phyloP scores from a whole-genome alignment of 2,113 vertebrate species.

The Scomber colias region DNA sequence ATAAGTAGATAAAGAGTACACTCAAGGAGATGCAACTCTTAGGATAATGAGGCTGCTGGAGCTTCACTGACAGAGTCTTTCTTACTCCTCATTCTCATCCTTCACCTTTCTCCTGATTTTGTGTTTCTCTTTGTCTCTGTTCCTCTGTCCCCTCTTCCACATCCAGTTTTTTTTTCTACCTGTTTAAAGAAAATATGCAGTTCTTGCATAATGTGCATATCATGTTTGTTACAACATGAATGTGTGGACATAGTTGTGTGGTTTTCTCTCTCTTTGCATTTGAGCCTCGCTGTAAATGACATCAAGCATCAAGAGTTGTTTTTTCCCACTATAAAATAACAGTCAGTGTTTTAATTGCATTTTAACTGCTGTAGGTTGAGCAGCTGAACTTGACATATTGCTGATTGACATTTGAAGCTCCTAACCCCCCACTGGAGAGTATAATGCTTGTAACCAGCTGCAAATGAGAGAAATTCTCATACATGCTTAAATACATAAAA shows the following conservation, averaged over 20 bases:
- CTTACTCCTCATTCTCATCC: constrained; percentile 20
- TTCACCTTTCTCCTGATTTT: constrained; percentile 47
- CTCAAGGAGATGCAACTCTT: constrained; percentile 69
- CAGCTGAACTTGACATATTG: constrained; percentile 31
- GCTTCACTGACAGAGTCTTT: constrained; percentile 33
- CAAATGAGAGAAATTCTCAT: constrained; percentile 70
- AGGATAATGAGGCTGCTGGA: constrained; percentile 72
- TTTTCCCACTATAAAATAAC: background rate
- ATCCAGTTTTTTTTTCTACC: background rate
- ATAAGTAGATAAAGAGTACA: constrained; percentile 77
- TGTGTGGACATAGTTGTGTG: background rate
- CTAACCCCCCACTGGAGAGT: constrained; percentile 28
- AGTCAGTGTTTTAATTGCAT: constrained; percentile 24
- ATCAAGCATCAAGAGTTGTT: background rate
- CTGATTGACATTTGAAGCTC: constrained; percentile 57
- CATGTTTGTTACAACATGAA: background rate
- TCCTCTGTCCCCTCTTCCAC: background rate
- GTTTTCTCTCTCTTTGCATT: background rate
- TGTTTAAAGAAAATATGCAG: constrained; percentile 10
- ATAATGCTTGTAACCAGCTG: constrained; percentile 45
- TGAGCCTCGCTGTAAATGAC: background rate
- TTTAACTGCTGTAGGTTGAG: constrained; percentile 9
- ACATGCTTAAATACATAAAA: constrained; percentile 60
- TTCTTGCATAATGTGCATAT: background rate
- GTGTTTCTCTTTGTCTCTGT: background rate